Base-by-base conservation (phyloP, 1,140 invertebrate species). In the Drosophila simulans region DNA sequence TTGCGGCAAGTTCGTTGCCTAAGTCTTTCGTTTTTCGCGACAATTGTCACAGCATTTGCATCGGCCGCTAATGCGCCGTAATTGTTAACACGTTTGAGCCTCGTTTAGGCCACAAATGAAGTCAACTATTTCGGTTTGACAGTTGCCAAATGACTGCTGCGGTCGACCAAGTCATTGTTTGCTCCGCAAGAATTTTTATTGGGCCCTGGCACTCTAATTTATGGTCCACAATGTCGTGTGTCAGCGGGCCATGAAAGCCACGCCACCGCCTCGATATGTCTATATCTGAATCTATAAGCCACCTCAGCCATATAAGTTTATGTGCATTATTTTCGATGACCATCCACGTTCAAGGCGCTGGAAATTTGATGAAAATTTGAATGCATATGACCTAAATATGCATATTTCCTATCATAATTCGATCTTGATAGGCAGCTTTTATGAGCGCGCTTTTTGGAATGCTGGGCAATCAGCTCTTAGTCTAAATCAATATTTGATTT, bases 121-220 rank as follows among this genome's bases (percentile, higher is more conserved):
- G 77, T 77, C 58, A 58, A 66, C 69, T 56, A 55, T 77, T 58
- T 62, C 3, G 54, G 22, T 48, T 49, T 49, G 66, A 70, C 66
- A 70, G 66, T 70, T 70, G 51, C 45, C 66, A 70, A 70, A 70
- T 70, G 64, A 70, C 51, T 39, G 66, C 49, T 2, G 52, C 31
- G 45, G 20, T 15, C 51, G 15, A 53, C 27, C 17, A 20, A n/a
- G 20, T 22, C 57, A 70, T 69, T 77, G 74, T 71, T 71, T n/a
- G 64, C 37, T 57, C 35, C 31, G 27, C 20, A 66, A 80, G 84
- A 88, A 89, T 75, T 80, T 89, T 89, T 89, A 89, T 89, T 89
- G 79, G 76, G 48, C 46, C 34, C 45, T 55, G 53, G 46, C 84
- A 89, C 62, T 66, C 75, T 76, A 89, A 89, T 89, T 89, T 89